These are phyloP conservation scores for Piaya cayana DNA, from an alignment of 2,113 vertebrate genomes.

Conservation along the genomic window DNA sequence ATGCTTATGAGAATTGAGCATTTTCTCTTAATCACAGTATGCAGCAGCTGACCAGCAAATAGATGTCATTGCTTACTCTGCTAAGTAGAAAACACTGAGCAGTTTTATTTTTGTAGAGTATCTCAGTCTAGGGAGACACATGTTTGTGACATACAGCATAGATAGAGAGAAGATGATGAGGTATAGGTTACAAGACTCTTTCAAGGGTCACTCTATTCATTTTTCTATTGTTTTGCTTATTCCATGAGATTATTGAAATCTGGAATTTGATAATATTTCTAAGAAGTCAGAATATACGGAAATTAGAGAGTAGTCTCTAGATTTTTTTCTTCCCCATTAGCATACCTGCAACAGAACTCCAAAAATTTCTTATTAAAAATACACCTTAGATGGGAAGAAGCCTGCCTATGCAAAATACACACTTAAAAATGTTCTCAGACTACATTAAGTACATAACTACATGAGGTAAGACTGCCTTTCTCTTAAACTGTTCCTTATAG, in stretches of 20 bases:
- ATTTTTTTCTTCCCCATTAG: neutral
- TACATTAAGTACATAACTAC: neutral
- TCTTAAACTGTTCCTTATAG: neutral
- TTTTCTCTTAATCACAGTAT: neutral
- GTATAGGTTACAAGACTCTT: neutral
- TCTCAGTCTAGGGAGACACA: neutral
- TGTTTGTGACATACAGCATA: neutral
- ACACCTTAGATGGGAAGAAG: neutral
- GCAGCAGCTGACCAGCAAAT: neutral
- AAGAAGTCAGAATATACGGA: neutral
- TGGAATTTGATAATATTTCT: neutral
- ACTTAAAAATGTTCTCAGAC: neutral
- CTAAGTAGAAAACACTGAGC: neutral
- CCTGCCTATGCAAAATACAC: accelerated
- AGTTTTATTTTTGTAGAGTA: neutral
- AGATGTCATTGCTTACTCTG: neutral
- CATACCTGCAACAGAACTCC: neutral
- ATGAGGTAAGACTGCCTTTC: neutral
- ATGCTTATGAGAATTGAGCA: neutral
- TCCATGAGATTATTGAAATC: neutral
- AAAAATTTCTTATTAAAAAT: neutral
- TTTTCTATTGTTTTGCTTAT: neutral
- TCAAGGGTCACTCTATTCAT: neutral
- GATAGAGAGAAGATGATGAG: neutral
- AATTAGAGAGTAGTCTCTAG: neutral